These are phyloP conservation scores for Drosophila pullipes DNA, from an alignment of 2,888 invertebrate genomes.

Conservation along the genomic window DNA sequence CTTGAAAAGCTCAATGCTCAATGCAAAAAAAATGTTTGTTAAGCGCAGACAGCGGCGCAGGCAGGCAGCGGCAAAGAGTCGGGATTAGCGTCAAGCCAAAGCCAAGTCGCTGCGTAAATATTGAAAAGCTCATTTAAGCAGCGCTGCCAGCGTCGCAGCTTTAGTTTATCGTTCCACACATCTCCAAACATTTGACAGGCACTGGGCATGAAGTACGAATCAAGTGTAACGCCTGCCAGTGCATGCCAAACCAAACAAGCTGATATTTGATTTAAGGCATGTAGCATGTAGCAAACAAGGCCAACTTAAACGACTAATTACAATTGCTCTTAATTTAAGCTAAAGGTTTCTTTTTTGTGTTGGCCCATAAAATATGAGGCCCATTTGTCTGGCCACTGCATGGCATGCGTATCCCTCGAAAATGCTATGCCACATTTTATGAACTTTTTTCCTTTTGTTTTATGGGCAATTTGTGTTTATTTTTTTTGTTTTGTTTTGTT, in stretches of 20 bases:
- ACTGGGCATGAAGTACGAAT: conserved; percentile 15
- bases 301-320: background rate
- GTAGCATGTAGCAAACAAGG: background rate
- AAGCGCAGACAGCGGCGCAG: conserved; percentile 9
- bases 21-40: conserved; percentile 70
- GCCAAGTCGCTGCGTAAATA: conserved; percentile 75
- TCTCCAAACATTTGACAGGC: conserved; percentile 24
- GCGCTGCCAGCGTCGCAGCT: conserved; percentile 43
- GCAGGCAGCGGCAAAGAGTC: conserved; percentile 10
- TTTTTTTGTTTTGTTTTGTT: conserved; percentile 60
- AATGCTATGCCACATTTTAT: conserved; percentile 42
- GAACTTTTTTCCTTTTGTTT: conserved; percentile 59
- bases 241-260: conserved; percentile 11
- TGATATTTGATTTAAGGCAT: background rate
- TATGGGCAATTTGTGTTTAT: conserved; percentile 70
- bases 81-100: conserved; percentile 63
- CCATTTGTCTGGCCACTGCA: conserved; percentile 21
- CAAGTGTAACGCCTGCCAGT: conserved; percentile 16
- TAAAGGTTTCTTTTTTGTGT: background rate
- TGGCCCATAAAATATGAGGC: background rate
- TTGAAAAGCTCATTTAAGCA: conserved; percentile 69
- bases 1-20: conserved; percentile 74
- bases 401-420: conserved; percentile 26
- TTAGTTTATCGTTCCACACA: conserved; percentile 8
- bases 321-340: background rate